These are phyloP conservation scores for Achroia grisella DNA, from an alignment of 1,140 invertebrate species.

Conservation along the genomic window DNA sequence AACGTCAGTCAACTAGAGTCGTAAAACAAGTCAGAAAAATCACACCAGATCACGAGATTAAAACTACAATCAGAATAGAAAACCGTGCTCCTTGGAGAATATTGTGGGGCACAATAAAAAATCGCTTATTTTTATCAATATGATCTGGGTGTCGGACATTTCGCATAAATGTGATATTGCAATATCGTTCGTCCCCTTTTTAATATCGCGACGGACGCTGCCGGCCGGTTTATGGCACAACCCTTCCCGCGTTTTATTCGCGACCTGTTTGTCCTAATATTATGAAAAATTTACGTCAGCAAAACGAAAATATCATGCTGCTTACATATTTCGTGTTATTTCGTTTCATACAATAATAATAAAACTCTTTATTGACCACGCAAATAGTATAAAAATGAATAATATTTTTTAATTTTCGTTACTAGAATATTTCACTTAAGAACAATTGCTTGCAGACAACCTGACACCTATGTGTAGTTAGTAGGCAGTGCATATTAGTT, in stretches of 20 bases:
- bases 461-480: no score
- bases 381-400: no score
- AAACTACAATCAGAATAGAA: conserved; percentile 18
- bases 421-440: no score
- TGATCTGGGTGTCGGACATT: conserved; percentile 71
- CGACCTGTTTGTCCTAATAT: conserved; percentile 71
- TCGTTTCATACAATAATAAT: no score
- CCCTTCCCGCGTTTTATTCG: conserved; percentile 69
- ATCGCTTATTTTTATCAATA: conserved; percentile 73
- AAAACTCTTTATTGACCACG: no score
- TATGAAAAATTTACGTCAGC: conserved; percentile 70
- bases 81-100: conserved; percentile 21
- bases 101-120: conserved; percentile 64
- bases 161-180: conserved; percentile 74
- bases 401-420: no score
- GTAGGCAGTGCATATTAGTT: no score
- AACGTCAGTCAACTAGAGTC: background rate
- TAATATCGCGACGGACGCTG: conserved; percentile 69
- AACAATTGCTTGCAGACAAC: no score
- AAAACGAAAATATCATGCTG: conserved; percentile 36
- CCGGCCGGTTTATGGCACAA: conserved; percentile 68
- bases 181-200: conserved; percentile 71
- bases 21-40: background rate
- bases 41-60: conserved; percentile 11
- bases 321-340: conserved; percentile 16